Percentiles rank a stretch among this genome's conserved stretches.
Evolutionary conservation across 2,797 vertebrate genomes (phyloP).

Genomic region (Danionella dracula): DNA sequence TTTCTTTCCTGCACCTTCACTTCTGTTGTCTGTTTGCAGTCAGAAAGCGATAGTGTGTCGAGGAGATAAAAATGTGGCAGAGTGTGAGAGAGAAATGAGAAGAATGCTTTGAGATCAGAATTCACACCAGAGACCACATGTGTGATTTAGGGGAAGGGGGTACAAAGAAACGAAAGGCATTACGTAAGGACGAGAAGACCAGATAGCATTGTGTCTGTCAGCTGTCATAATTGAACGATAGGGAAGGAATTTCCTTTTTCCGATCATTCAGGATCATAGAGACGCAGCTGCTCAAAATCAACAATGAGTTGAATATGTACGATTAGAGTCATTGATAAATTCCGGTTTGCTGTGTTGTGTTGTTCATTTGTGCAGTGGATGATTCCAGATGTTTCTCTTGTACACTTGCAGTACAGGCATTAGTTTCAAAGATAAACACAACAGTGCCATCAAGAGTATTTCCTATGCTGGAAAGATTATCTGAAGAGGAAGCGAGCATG

Average conservation of each 20-base stretch:
- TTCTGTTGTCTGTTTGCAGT: conserved; percentile 24
- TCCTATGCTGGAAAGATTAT: conserved; percentile 9
- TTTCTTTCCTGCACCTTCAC: conserved; percentile 32
- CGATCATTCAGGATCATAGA: conserved; percentile 46
- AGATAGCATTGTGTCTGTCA: conserved; percentile 70
- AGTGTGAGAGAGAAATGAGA: conserved; percentile 31
- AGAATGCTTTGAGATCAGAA: conserved; percentile 41
- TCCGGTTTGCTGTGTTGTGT: conserved; percentile 6
- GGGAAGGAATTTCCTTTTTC: conserved; percentile 61
- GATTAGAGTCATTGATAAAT: not conserved
- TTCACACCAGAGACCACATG: conserved; percentile 28
- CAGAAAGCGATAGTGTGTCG: conserved; percentile 29
- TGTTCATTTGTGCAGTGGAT: not conserved
- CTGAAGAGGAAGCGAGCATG: conserved; percentile 15
- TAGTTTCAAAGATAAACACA: conserved; percentile 20
- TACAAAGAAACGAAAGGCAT: conserved; percentile 43
- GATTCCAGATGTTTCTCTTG: conserved; percentile 19
- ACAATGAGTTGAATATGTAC: conserved; percentile 13
- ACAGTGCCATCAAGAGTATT: not conserved
- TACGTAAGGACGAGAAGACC: conserved; percentile 47
- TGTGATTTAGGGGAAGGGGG: not conserved
- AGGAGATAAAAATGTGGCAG: conserved; percentile 30
- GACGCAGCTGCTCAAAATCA: conserved; percentile 31
- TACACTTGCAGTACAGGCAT: not conserved
- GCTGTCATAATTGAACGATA: conserved; percentile 67